Evolutionary conservation across 2,888 invertebrate species (phyloP), one percentile per base, ranked within the genome.

Genomic region (Hemaris fuciformis): DNA sequence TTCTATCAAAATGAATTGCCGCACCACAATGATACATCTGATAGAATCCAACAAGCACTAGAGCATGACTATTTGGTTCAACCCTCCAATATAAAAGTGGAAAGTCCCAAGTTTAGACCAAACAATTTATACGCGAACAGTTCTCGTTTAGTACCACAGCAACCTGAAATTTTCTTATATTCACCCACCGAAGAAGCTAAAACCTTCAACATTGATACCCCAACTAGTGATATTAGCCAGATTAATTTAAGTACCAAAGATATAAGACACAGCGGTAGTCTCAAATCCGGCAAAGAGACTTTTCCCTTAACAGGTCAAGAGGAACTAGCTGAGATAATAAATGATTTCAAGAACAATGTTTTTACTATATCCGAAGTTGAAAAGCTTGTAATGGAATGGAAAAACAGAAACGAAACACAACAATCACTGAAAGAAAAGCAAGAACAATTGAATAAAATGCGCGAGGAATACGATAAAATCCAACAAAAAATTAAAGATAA

Each of bases 271-370:
- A 90, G 87, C 59, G 88, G 88, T 42, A 89, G 91, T 69, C 70
- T 91, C 27, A 92, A 91, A 71, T 91, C 89, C 8, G 83, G 87
- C 0, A 90, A 90, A 70, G 91, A 91, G 43, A 80, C 61, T n/a
- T 85, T 75, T 64, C 89, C 90, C 1, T 74, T 88, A 3, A 91
- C 89, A 0, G 93, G 93, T 1, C 96, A 97, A 79, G 96, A 96
- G 67, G 97, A 98, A 79, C 91, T 98, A 63, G 94, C 96, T 2
- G 97, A 97, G 88, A 97, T 98, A 59, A 96, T 98, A 80, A 96
- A 95, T 77, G 97, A 97, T 76, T 97, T 97, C 77, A 97, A 98
- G 83, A 97, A 97, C 77, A 97, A 97, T 77, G 97, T 97, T 2
- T 96, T 97, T 70, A 96, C 96, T 0, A 96, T 98, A 77, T 94